Conservation (phyloP, 92 coral and sea anemone genomes). For the Palythoa caribaeorum region DNA sequence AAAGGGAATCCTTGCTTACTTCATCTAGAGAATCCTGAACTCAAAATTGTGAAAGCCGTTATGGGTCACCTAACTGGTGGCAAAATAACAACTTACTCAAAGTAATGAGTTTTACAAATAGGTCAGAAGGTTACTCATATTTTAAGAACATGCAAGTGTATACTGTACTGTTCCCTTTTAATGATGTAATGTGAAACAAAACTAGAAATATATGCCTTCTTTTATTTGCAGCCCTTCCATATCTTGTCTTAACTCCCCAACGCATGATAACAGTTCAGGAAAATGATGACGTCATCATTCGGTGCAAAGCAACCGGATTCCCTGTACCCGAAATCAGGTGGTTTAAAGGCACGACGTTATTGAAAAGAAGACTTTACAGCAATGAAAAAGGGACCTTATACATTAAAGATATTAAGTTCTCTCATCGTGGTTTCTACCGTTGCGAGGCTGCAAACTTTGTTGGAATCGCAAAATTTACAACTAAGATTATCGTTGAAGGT, state of each 20-base stretch:
- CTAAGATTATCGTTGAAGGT: constrained; percentile 70
- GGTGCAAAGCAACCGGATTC: constrained; percentile 68
- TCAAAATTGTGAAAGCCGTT: too few relatives aligned
- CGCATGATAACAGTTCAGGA: constrained; percentile 55
- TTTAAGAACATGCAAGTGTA: too few relatives aligned
- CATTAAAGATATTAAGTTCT: constrained; percentile 54
- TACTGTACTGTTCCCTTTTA: too few relatives aligned
- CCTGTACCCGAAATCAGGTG: constrained; percentile 77
- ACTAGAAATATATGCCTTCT: too few relatives aligned
- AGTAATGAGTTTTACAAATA: too few relatives aligned
- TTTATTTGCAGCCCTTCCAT: constrained; percentile 59
- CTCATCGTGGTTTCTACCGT: constrained; percentile 67
- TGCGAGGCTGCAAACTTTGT: constrained; percentile 75
- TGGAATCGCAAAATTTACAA: constrained; percentile 52
- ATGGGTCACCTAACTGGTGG: too few relatives aligned
- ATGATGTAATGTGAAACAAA: too few relatives aligned
- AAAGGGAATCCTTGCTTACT: too few relatives aligned
- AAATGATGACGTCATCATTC: constrained; percentile 52
- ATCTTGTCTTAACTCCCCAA: constrained; percentile 48
- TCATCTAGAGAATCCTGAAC: too few relatives aligned
- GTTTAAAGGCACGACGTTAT: constrained; percentile 44
- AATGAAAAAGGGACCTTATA: constrained; percentile 48
- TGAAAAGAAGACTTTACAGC: constrained; percentile 6
- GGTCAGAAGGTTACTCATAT: too few relatives aligned
- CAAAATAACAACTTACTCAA: too few relatives aligned